Base-by-base conservation (phyloP, 2,113 vertebrate genomes). In the Perca schrenkii region DNA sequence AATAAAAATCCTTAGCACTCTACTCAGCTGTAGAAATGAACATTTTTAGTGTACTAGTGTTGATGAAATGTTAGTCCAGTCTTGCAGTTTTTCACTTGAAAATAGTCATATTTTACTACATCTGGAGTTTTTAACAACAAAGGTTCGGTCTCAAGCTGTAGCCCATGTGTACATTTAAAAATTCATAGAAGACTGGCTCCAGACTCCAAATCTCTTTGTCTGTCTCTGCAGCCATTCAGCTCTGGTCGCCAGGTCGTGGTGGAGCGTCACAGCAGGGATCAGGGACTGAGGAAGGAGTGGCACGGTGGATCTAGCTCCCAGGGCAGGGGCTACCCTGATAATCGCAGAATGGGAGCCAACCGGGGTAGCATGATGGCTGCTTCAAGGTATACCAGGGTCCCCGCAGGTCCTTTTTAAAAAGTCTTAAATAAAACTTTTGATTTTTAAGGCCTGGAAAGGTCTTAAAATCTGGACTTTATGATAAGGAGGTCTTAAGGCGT, bases 201-300 rank as follows among this genome's bases (percentile, higher is more conserved):
- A 52, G 8, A 58, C 8, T 79, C 4, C 1, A n/a, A 12, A 31
- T 53, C 3, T 49, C 36, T 52, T 4, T 43, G 40, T 43, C 1
- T 83, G 36, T 76, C 28, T 50, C 21, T 73, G 43, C 89, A 98
- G 97, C 95, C 97, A 63, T 99, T 97, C 63, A 94, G 93, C 0
- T 97, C 98, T 4, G 96, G 97, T 13, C 96, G 98, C 21, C 97
- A 98, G 1, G 96, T 98, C 0, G 95, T 96, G 54, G 97, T 98
- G 40, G 97, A 99, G 79, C 96, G 97, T 40, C 97, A 97, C 1
- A 93, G 95, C 77, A 95, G 97, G 47, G 97, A 99, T 57, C 95
- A 80, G 85, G 97, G 96, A 80, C 95, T 97, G 91, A 96, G 98
- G 83, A 99, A 99, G 93, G 98, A 98, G 12, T 99, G 98, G 98